These are phyloP conservation scores for Numenius phaeopus DNA, from an alignment of 2,797 vertebrate species.

Conservation along the genomic window DNA sequence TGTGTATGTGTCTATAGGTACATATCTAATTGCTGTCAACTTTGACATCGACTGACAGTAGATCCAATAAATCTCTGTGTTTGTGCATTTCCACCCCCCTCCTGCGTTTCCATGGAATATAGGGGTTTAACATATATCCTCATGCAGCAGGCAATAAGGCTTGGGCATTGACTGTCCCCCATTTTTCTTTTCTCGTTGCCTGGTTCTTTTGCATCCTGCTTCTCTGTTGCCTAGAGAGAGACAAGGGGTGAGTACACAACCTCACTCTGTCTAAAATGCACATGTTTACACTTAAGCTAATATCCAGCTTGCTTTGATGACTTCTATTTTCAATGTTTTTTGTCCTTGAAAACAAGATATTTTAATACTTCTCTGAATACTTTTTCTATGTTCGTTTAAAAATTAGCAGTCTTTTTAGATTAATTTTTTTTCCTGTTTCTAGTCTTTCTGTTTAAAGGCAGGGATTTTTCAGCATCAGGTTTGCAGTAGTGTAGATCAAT, in stretches of 20 bases:
- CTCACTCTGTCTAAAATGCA: neutral
- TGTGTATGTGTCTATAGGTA: too few species aligned
- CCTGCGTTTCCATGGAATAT: accelerated
- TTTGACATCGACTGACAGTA: neutral
- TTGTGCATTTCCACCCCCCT: neutral
- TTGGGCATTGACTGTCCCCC: neutral
- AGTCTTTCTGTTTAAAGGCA: neutral
- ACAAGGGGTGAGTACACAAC: too few species aligned
- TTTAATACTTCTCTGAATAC: neutral
- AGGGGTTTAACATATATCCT: neutral
- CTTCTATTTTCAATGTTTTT: neutral
- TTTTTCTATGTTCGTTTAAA: neutral
- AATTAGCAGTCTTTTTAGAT: neutral
- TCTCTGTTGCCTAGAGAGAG: neutral
- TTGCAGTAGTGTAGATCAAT: neutral
- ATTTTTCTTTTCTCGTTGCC: accelerated
- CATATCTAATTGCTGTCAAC: neutral
- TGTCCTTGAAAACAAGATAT: neutral
- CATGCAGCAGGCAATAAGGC: neutral
- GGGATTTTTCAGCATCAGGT: neutral
- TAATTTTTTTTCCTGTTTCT: neutral
- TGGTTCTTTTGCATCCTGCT: neutral
- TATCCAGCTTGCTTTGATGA: neutral
- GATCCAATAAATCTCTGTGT: too few species aligned
- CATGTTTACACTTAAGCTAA: accelerated